phyloP scores from a whole-genome alignment of 2,888 invertebrate genomes.

The Metalampra italica region DNA sequence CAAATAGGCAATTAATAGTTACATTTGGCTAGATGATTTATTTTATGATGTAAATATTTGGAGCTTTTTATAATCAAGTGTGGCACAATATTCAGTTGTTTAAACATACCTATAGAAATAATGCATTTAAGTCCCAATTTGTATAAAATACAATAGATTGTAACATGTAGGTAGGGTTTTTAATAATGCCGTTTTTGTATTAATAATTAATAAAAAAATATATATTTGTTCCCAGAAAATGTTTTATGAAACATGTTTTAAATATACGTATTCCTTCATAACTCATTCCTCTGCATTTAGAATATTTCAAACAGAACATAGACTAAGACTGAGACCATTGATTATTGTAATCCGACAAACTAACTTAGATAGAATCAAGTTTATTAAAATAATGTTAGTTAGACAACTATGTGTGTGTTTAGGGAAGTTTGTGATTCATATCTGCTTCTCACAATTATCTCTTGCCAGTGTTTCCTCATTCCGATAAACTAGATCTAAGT shows the following conservation, averaged over 20 bases:
- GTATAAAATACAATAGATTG: slow-evolving; percentile 23
- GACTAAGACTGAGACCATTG: slow-evolving; percentile 61
- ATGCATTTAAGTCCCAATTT: slow-evolving; percentile 43
- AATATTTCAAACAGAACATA: slow-evolving; percentile 14
- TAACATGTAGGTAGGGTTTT: slow-evolving; percentile 51
- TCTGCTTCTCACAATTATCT: slow-evolving; percentile 1
- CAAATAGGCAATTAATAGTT: slow-evolving; percentile 20
- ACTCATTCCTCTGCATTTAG: slow-evolving; percentile 17
- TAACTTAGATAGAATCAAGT: slow-evolving; percentile 14
- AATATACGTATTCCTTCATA: slow-evolving; percentile 14
- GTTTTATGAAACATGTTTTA: slow-evolving; percentile 22
- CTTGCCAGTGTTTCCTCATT: slow-evolving; percentile 19
- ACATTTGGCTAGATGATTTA: slow-evolving; percentile 27
- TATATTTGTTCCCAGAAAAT: slow-evolving; percentile 25
- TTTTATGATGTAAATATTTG: slow-evolving; percentile 9
- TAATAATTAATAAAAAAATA: slow-evolving; percentile 16
- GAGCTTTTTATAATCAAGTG: slow-evolving; percentile 12
- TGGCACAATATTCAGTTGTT: slow-evolving; percentile 5
- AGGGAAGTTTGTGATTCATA: neutral
- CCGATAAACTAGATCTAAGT: slow-evolving; percentile 7
- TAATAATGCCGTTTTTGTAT: slow-evolving; percentile 49
- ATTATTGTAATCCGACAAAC: neutral
- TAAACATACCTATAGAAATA: slow-evolving; percentile 5
- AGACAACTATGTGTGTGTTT: too few relatives aligned
- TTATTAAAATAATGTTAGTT: neutral